Conservation (phyloP, 2,113 vertebrate genomes). For the Haplotaxodon microlepis region DNA sequence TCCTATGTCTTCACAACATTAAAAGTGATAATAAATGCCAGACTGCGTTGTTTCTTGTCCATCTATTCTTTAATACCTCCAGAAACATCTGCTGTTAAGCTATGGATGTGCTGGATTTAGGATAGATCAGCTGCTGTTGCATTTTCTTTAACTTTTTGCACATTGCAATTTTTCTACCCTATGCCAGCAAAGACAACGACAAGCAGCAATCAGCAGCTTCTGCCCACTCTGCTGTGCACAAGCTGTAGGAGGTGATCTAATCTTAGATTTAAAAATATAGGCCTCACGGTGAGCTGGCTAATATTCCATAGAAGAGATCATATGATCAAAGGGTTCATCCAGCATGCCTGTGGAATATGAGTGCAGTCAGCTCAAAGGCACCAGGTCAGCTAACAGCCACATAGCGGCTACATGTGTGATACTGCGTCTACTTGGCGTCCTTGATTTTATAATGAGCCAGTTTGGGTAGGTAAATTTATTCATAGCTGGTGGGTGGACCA, state of each 20-base stretch:
- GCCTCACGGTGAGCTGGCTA: constrained; percentile 1
- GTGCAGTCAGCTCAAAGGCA: constrained; percentile 16
- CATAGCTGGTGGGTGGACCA: constrained; percentile 40
- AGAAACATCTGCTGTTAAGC: neutral
- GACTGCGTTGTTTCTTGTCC: neutral
- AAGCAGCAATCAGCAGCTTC: neutral
- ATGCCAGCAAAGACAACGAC: neutral
- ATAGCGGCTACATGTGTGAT: neutral
- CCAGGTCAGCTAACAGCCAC: neutral
- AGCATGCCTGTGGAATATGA: neutral
- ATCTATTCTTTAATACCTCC: neutral
- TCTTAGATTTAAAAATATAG: neutral
- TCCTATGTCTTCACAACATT: neutral
- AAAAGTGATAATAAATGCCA: neutral
- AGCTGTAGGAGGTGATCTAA: neutral
- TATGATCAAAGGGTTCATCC: constrained; percentile 37
- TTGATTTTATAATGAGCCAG: constrained; percentile 40
- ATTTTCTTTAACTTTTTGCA: neutral
- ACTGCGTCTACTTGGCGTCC: neutral
- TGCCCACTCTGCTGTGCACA: neutral
- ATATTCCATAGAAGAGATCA: constrained; percentile 10
- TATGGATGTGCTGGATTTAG: neutral
- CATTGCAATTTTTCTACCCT: neutral
- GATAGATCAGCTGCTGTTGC: neutral
- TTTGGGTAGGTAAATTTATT: constrained; percentile 22